Base-by-base conservation (phyloP, 2,113 vertebrate genomes). In the Anoplopoma fimbria region DNA sequence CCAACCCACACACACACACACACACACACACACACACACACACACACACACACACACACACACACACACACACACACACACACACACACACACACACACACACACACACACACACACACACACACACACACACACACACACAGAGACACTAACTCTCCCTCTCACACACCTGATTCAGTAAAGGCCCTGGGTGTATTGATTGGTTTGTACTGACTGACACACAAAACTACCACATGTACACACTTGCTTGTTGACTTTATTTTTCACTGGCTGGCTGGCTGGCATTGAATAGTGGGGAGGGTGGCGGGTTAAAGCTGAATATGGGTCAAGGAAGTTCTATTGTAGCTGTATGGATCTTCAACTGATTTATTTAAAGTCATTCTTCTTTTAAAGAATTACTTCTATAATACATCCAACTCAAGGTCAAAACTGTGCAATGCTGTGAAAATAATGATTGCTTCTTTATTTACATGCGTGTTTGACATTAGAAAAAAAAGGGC, bases 121-220 rank as follows among this genome's bases (percentile, higher is more conserved):
- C 87, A 83, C 81, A 45, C 69, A 60, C 58, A 75, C 65, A 45
- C 69, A 60, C 58, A 75, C 65, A 67, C 25, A 42, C 49, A 57
- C 73, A 51, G 19, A 42, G 21, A 49, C 40, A 12, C 65, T 27
- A 45, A 34, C 72, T 40, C 78, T 33, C 45, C 31, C 45, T 68
- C 36, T 75, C 71, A 65, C 75, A 70, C 87, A 84, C 81, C 74
- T 81, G 69, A 69, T 80, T 83, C 76, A 75, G 42, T 40, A 31
- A 82, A 51, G 60, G 62, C 53, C 73, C 75, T 75, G 64, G 60
- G 73, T 75, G 64, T 87, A 93, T 92, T 81, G 92, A 93, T 91
- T 86, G 83, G 70, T 79, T 85, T 81, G 71, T 83, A 88, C 88
- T 85, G 92, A 92, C 77, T 79, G 87, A 92, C 84, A 88, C 82